Percentiles rank a stretch among this genome's conserved stretches.
phyloP scores from a whole-genome alignment of 1,140 invertebrate genomes.

The Gryllus bimaculatus region DNA sequence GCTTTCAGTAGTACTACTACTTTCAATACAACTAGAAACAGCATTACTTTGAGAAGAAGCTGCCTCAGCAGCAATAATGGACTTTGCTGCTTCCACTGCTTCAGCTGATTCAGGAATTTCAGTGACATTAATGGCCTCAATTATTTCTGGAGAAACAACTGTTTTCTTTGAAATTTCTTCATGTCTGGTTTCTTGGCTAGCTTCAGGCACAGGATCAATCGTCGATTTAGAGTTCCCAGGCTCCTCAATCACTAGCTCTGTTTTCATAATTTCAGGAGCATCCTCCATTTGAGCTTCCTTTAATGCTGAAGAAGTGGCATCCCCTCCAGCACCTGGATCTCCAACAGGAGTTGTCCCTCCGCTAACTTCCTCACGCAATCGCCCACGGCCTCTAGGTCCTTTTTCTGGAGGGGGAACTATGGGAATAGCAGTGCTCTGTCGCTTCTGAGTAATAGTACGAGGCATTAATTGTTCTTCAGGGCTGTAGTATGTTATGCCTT shows the following conservation, averaged over 20 bases:
- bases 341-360: background rate
- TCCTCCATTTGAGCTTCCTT: background rate
- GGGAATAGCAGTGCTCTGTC: conserved; percentile 49
- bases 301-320: background rate
- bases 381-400: conserved; percentile 7
- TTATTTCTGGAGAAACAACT: background rate
- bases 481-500: conserved; percentile 46
- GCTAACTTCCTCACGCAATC: background rate
- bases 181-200: too few relatives aligned
- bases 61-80: background rate
- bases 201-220: background rate
- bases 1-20: background rate
- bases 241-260: background rate
- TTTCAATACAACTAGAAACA: background rate
- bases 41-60: background rate
- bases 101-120: background rate
- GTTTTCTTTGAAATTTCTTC: background rate
- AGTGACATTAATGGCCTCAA: background rate
- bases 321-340: background rate
- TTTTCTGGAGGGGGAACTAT: conserved; percentile 47
- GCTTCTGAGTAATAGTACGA: conserved; percentile 33
- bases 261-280: background rate
- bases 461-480: conserved; percentile 35
- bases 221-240: background rate
- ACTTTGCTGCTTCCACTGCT: background rate